Evolutionary conservation across 2,797 vertebrate genomes (phyloP).

Genomic region (Microctenopoma stevenorrisi): DNA sequence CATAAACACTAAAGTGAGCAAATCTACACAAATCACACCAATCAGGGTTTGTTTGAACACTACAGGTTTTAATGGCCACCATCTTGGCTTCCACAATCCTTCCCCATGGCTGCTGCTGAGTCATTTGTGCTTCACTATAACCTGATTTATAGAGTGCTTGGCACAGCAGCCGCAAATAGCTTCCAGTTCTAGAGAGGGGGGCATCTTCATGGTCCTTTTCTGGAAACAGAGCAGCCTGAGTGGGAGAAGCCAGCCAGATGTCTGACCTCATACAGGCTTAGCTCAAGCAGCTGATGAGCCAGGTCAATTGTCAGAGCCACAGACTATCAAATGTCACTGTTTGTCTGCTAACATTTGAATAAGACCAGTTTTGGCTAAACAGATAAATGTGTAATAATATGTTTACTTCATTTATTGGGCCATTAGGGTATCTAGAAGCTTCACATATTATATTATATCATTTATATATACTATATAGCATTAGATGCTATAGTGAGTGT

Average conservation of each 20-base stretch:
- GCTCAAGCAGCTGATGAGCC: slow-evolving; percentile 43
- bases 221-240: slow-evolving; percentile 37
- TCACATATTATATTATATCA: neutral
- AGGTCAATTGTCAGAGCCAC: slow-evolving; percentile 24
- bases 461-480: neutral
- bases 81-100: slow-evolving; percentile 37
- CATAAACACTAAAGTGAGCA: slow-evolving; percentile 12
- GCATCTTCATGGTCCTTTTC: slow-evolving; percentile 25
- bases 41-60: slow-evolving; percentile 27
- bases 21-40: slow-evolving; percentile 41
- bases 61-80: slow-evolving; percentile 31
- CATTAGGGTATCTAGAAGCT: neutral
- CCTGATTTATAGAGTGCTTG: slow-evolving; percentile 63
- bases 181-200: slow-evolving; percentile 36
- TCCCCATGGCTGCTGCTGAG: slow-evolving; percentile 43
- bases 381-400: neutral
- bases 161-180: slow-evolving; percentile 47
- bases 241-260: slow-evolving; percentile 53
- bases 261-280: slow-evolving; percentile 43
- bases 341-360: neutral
- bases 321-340: slow-evolving; percentile 6
- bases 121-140: slow-evolving; percentile 51
- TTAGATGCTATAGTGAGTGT: neutral
- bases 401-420: neutral
- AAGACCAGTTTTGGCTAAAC: neutral